Evolutionary conservation across 37 sponge, comb jelly and placozoan species (phyloP).

Genomic region (Spongilla lacustris): DNA sequence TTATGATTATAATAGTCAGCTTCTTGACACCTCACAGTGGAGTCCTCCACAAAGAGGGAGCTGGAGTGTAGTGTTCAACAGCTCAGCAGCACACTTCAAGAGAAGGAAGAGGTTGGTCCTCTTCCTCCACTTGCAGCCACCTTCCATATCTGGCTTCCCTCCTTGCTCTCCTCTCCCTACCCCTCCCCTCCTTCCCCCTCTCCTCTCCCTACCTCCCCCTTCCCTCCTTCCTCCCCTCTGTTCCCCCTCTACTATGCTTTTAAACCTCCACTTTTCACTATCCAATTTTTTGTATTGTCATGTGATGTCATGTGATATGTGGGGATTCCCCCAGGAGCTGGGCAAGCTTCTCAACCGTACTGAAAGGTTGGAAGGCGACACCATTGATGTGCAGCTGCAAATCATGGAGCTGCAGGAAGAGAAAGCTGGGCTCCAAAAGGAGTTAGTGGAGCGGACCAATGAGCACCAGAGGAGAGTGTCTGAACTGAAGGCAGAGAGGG

Average conservation of each 20-base stretch:
- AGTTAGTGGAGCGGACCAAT: background rate
- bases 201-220: too few relatives aligned
- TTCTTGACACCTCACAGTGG: background rate
- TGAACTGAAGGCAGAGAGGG: background rate
- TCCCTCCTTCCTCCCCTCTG: too few relatives aligned
- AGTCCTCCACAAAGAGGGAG: background rate
- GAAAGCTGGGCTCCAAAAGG: slow-evolving; percentile 14
- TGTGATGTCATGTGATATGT: background rate
- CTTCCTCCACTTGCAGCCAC: too few relatives aligned
- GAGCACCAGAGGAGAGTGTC: background rate
- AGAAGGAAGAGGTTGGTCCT: background rate
- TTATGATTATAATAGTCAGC: background rate
- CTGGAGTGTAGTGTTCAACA: background rate
- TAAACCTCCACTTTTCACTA: too few relatives aligned
- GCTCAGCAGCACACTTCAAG: background rate
- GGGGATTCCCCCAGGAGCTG: background rate
- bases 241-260: too few relatives aligned
- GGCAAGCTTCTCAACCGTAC: background rate
- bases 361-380: slow-evolving; percentile 9
- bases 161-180: too few relatives aligned
- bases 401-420: slow-evolving; percentile 44
- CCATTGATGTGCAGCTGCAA: slow-evolving; percentile 37
- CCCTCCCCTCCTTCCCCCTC: too few relatives aligned
- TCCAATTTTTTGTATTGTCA: background rate
- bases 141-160: too few relatives aligned